A percentile compares a stretch with the other conserved stretches of the same genome.
Evolutionary conservation across 2,113 vertebrate genomes (phyloP).

Genomic region (Tapirus terrestris): DNA sequence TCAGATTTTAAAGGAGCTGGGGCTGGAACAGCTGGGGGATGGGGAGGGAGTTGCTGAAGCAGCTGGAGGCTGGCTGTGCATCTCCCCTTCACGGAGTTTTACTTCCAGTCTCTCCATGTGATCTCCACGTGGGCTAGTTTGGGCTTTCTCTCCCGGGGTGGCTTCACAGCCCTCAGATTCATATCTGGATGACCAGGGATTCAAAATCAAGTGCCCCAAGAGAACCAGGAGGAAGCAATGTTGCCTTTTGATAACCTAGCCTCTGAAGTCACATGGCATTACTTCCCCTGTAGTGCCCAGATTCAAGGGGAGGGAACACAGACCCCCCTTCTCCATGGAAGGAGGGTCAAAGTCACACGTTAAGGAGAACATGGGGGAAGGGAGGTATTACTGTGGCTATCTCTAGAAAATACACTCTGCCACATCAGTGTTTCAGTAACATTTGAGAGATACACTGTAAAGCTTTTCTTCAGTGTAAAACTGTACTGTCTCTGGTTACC

Average conservation of each 20-base stretch:
- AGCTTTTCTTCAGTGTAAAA: background rate
- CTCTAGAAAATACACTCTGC: background rate
- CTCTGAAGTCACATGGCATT: background rate
- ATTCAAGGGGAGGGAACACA: background rate
- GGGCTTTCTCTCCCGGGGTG: background rate
- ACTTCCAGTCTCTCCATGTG: no score
- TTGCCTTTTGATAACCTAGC: background rate
- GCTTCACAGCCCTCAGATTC: background rate
- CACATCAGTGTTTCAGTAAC: background rate
- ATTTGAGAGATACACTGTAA: background rate
- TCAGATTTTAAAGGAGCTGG: background rate
- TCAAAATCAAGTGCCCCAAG: background rate
- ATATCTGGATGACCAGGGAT: background rate
- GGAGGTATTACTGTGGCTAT: background rate
- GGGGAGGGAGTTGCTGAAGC: background rate
- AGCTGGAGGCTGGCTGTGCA: background rate
- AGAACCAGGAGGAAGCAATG: background rate
- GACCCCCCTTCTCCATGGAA: background rate
- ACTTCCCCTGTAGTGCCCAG: background rate
- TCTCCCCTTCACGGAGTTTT: background rate
- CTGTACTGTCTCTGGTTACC: background rate
- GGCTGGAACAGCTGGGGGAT: background rate
- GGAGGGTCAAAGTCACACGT: background rate
- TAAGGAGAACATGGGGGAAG: background rate
- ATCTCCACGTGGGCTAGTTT: background rate